Conservation (phyloP, 2,888 invertebrate species). For the Pteria penguin region DNA sequence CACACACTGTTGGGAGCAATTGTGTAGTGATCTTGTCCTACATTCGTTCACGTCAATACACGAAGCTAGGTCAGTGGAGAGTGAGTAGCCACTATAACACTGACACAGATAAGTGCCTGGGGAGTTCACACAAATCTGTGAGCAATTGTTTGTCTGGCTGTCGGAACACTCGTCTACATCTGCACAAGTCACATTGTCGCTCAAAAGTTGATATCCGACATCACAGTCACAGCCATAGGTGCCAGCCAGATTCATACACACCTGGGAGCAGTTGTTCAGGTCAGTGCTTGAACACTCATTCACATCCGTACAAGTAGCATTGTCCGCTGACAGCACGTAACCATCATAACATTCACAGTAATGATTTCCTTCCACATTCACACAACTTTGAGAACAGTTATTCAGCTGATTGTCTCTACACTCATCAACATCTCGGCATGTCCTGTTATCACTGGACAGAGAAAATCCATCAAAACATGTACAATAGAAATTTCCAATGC, state of each 20-base stretch:
- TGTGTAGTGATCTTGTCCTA: neutral
- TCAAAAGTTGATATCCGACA: neutral
- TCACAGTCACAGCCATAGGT: constrained; percentile 19
- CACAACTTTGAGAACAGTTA: constrained; percentile 23
- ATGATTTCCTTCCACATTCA: constrained; percentile 18
- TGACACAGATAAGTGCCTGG: neutral
- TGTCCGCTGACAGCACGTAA: neutral
- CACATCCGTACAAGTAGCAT: constrained; percentile 13
- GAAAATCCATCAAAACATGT: constrained; percentile 14
- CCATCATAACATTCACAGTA: constrained; percentile 30
- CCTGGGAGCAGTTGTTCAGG: constrained; percentile 27
- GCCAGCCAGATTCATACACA: constrained; percentile 14
- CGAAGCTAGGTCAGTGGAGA: neutral
- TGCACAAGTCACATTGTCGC: neutral
- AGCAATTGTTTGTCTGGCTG: neutral
- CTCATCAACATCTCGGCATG: constrained; percentile 27
- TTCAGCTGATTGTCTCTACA: neutral
- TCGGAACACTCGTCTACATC: constrained; percentile 25
- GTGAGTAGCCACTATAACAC: neutral
- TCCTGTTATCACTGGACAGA: constrained; percentile 4
- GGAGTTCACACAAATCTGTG: constrained; percentile 1
- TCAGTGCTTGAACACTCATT: constrained; percentile 17
- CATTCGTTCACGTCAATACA: constrained; percentile 3
- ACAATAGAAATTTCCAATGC: constrained; percentile 14
- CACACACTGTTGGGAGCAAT: neutral